These are phyloP conservation scores for Drosophila suboccidentalis DNA, from an alignment of 2,888 invertebrate genomes.

Conservation along the genomic window DNA sequence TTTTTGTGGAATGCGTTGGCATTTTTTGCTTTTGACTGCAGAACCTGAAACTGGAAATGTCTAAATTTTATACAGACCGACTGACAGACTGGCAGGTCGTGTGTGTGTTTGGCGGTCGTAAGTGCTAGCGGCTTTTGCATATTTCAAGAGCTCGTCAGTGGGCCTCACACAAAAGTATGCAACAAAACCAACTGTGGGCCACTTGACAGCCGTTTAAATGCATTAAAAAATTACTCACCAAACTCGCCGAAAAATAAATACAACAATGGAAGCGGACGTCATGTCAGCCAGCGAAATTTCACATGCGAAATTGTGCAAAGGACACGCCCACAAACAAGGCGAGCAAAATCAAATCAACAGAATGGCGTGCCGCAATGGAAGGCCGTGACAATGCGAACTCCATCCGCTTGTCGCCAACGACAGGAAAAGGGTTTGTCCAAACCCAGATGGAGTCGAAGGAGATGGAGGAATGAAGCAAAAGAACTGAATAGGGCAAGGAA, in stretches of 20 bases:
- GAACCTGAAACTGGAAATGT: conserved; percentile 57
- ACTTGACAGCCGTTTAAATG: conserved; percentile 70
- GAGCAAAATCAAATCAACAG: conserved; percentile 67
- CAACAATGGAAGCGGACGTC: conserved; percentile 16
- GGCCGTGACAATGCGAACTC: conserved; percentile 54
- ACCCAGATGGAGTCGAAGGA: conserved; percentile 7
- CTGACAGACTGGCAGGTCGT: background rate
- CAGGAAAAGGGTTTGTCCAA: conserved; percentile 68
- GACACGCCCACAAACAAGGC: conserved; percentile 63
- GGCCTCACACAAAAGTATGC: conserved; percentile 49
- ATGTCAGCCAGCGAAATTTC: conserved; percentile 62
- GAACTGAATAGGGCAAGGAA: background rate
- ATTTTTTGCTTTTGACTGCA: conserved; percentile 32
- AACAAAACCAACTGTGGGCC: conserved; percentile 32
- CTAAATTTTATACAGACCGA: conserved; percentile 54
- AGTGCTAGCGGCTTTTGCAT: conserved; percentile 58
- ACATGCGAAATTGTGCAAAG: conserved; percentile 52
- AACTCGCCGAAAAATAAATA: conserved; percentile 33
- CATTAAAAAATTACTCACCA: conserved; percentile 72
- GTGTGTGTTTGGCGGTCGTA: conserved; percentile 1
- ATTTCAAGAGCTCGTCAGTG: conserved; percentile 46
- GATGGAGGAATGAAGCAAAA: conserved; percentile 4
- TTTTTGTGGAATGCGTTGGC: no score
- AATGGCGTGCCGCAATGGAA: conserved; percentile 64
- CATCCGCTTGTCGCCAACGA: conserved; percentile 41